These are phyloP conservation scores for Ailurus styani DNA, from an alignment of 2,113 vertebrate species.

Conservation along the genomic window DNA sequence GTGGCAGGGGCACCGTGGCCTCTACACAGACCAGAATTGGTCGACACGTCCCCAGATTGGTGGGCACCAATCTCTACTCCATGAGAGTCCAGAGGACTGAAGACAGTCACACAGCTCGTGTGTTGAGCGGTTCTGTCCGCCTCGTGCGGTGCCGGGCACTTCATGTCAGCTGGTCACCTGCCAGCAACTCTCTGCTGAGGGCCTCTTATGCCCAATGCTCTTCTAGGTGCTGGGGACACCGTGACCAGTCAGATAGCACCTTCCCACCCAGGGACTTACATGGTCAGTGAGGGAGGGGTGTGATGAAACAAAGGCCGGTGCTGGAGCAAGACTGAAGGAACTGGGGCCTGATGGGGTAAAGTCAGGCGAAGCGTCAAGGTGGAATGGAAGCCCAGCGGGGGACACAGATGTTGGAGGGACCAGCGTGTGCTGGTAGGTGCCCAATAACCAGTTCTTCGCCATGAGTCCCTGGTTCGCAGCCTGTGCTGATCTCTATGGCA, in stretches of 20 bases:
- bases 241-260: accelerated
- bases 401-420: accelerated
- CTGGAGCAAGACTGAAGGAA: accelerated
- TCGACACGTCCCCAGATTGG: too few species aligned
- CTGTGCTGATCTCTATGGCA: accelerated
- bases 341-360: accelerated
- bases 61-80: too few species aligned
- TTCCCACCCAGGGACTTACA: neutral
- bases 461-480: accelerated
- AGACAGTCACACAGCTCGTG: neutral
- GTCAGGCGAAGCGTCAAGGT: accelerated
- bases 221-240: accelerated
- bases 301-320: accelerated
- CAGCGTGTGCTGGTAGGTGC: neutral
- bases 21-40: too few species aligned
- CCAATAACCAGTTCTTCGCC: neutral
- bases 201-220: accelerated
- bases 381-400: accelerated
- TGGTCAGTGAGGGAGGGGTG: neutral
- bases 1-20: accelerated
- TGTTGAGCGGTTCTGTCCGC: neutral
- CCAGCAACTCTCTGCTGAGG: neutral
- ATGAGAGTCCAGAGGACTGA: neutral
- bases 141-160: neutral
- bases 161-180: accelerated